These are phyloP conservation scores for Steinernema hermaphroditum DNA, from an alignment of 2,888 invertebrate genomes.

Conservation along the genomic window DNA sequence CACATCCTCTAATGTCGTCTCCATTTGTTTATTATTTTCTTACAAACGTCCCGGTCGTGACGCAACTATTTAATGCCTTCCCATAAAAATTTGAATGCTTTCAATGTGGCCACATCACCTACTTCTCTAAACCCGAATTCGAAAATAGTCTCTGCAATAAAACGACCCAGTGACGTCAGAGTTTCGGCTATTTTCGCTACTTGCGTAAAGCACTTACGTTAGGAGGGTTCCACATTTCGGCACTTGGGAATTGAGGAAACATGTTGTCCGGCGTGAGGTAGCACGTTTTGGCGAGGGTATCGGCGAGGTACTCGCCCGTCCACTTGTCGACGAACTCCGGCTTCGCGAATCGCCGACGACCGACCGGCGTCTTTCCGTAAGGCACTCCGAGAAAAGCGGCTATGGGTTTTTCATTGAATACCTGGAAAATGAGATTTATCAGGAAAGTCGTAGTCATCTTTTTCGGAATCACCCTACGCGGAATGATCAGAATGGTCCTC, in stretches of 20 bases:
- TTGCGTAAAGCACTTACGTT: conserved; percentile 71
- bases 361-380: conserved; percentile 61
- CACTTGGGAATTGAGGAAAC: conserved; percentile 71
- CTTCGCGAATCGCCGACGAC: conserved; percentile 52
- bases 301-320: conserved; percentile 58
- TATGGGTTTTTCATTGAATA: conserved; percentile 46
- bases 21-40: no score
- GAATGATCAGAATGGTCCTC: no score
- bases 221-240: conserved; percentile 94
- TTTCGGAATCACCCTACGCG: no score
- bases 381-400: conserved; percentile 62
- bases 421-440: conserved; percentile 31
- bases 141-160: no score
- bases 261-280: conserved; percentile 57
- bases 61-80: no score
- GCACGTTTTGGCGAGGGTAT: conserved; percentile 54
- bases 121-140: no score
- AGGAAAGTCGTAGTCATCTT: no score
- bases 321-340: conserved; percentile 55
- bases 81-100: no score
- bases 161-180: neutral
- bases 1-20: no score
- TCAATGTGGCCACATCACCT: no score
- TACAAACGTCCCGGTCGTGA: no score
- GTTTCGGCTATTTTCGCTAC: no score